Base-by-base conservation (phyloP, 2,888 invertebrate species). In the Pinctada fucata region DNA sequence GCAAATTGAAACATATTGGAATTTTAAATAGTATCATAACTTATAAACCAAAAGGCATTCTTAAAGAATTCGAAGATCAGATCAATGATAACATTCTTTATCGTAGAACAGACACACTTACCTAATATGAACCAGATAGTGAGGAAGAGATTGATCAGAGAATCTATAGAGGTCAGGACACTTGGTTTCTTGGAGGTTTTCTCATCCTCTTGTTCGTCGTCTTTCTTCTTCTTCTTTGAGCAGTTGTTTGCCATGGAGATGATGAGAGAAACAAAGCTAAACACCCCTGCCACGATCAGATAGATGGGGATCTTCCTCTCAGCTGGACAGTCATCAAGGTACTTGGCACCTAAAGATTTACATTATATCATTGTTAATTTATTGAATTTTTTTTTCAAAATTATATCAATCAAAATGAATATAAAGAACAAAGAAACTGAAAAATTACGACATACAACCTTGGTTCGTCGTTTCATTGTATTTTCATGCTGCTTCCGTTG, bases 231-330 rank as follows among this genome's bases (percentile, higher is more conserved):
- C 47, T 45, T 77, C 47, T 66, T 52, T 16, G 45, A 51, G 10
- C 31, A 16, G n/a, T n/a, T 52, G 64, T 77, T 65, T 8, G 51
- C 51, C 13, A 77, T 52, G 6, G 63, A 50, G 13, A 48, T 47
- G 2, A 77, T 5, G 31, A 72, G 50, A 48, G 65, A 50, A 10
- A 77, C 45, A 3, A 47, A 52, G 2, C 51, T 49, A 5, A 77
- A 72, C 13, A 80, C 78, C 6, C 82, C 84, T 51, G 79, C 79
- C 10, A 84, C 84, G 8, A 84, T 79, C 51, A 84, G 81, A 49
- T 75, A 84, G 10, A 84, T 79, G 0, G 84, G 84, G 10, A 84
- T 78, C 71, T 80, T 50, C 16, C 73, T 67, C 69, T 83, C 72
- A 1, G 83, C 74, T 45, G 69, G 70, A 64, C 84, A 84, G 66